These are phyloP conservation scores for Mystacides longicornis DNA, from an alignment of 2,888 invertebrate genomes.

Conservation along the genomic window DNA sequence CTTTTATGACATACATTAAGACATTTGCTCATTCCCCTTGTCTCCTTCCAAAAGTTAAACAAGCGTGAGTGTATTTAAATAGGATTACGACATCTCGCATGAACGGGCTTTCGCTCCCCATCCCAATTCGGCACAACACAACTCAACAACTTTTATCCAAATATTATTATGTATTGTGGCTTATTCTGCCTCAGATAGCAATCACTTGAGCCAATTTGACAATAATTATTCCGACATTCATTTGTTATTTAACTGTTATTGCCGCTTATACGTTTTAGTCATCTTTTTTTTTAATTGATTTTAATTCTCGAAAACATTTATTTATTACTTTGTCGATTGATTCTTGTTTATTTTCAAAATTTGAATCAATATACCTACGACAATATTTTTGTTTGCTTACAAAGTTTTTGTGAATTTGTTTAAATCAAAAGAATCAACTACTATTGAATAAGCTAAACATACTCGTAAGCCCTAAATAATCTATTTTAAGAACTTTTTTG, in stretches of 20 bases:
- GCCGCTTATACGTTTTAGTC: too few relatives aligned
- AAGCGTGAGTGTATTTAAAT: conserved; percentile 36
- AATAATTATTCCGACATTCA: conserved; percentile 16
- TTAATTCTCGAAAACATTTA: neutral
- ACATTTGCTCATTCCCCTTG: too few relatives aligned
- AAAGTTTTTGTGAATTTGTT: neutral
- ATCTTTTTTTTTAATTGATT: too few relatives aligned
- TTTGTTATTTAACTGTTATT: too few relatives aligned
- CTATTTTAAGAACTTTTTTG: too few relatives aligned
- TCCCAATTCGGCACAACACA: conserved; percentile 31
- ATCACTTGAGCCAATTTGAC: too few relatives aligned
- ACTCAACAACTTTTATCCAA: conserved; percentile 27
- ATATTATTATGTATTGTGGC: too few relatives aligned
- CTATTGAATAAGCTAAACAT: too few relatives aligned
- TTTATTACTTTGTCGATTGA: neutral
- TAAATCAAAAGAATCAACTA: neutral
- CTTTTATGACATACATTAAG: too few relatives aligned
- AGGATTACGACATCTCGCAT: conserved; percentile 61
- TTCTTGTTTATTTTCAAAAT: neutral
- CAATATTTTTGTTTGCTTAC: neutral
- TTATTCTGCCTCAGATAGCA: too few relatives aligned
- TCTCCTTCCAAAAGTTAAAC: neutral
- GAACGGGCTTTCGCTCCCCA: conserved; percentile 53
- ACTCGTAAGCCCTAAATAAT: too few relatives aligned
- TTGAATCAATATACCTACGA: neutral